Base-by-base conservation (phyloP, 2,113 vertebrate genomes). In the Percopsis transmontana region DNA sequence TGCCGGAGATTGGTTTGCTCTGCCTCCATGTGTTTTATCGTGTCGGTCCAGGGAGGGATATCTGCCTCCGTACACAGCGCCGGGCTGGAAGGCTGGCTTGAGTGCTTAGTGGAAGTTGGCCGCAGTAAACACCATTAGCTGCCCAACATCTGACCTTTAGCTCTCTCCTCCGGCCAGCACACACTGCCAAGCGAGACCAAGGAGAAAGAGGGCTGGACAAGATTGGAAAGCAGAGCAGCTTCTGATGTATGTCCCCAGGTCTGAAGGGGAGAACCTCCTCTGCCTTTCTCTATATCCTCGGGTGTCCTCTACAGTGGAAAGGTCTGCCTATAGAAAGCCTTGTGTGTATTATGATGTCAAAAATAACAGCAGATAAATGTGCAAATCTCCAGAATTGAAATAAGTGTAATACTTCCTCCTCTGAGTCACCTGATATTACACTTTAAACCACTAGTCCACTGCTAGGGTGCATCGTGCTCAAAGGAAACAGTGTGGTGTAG, bases 241-340 rank as follows among this genome's bases (percentile, higher is more conserved):
- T 80, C 47, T 75, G 72, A 85, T 86, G 85, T 86, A 85, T 80
- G 79, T 58, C 70, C 50, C 12, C 59, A 59, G 66, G 41, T 58
- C 60, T 19, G 15, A 71, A 69, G 62, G 38, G 59, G 64, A 40
- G 11, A 54, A 42, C 48, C 27, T 56, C 52, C 38, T 57, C 52
- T n/a, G 77, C 71, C 54, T 78, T 40, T 42, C 21, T 50, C 39
- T 39, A n/a, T 19, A 24, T 50, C 56, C 53, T 15, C 14, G 6
- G 0, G 2, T 48, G 62, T 54, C 44, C 54, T 80, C 55, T 67
- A 4, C 38, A 23, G 18, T 65, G 65, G 72, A 77, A 77, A n/a
- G n/a, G n/a, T n/a, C n/a, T n/a, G n/a, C n/a, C n/a, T 70, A 55
- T 47, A 27, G 54, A 47, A 44, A 60, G 58, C 44, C 27, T 50